These are phyloP conservation scores for Cichladusa arquata DNA, from an alignment of 2,113 vertebrate species.

Conservation along the genomic window DNA sequence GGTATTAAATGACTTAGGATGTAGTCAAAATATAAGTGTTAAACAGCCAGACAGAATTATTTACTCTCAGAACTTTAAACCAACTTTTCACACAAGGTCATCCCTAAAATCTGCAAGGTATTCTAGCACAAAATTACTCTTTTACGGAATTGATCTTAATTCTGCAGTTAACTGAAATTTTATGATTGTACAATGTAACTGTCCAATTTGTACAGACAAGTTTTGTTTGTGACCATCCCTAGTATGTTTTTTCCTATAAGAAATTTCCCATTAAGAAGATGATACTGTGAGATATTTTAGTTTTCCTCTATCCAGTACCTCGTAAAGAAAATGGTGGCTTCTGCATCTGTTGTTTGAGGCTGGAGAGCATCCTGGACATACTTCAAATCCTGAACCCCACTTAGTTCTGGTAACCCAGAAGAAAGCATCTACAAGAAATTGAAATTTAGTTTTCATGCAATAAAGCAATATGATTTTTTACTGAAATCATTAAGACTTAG, in stretches of 20 bases:
- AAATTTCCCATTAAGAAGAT: neutral
- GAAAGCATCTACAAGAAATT: constrained; percentile 86
- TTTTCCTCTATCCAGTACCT: constrained; percentile 75
- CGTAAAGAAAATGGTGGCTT: constrained; percentile 97
- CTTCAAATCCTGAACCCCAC: constrained; percentile 89
- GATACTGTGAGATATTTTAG: neutral
- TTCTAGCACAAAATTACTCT: neutral
- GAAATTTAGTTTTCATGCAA: neutral
- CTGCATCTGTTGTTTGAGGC: constrained; percentile 92
- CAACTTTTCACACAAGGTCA: neutral
- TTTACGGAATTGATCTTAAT: neutral
- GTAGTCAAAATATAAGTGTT: neutral
- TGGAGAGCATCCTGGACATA: constrained; percentile 96
- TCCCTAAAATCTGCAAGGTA: neutral
- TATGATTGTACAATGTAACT: neutral
- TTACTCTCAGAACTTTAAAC: neutral
- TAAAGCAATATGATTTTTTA: neutral
- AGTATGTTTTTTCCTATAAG: accelerated
- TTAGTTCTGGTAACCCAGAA: constrained; percentile 93
- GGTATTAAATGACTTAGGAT: too few relatives aligned
- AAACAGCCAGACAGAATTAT: neutral
- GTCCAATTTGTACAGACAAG: neutral
- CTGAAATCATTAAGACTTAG: neutral
- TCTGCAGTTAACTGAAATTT: neutral
- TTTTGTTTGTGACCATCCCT: neutral